Percentiles rank a stretch among this genome's conserved stretches.
These are phyloP conservation scores for Laodelphax striatellus DNA, from an alignment of 1,140 invertebrate species.

Conservation along the genomic window DNA sequence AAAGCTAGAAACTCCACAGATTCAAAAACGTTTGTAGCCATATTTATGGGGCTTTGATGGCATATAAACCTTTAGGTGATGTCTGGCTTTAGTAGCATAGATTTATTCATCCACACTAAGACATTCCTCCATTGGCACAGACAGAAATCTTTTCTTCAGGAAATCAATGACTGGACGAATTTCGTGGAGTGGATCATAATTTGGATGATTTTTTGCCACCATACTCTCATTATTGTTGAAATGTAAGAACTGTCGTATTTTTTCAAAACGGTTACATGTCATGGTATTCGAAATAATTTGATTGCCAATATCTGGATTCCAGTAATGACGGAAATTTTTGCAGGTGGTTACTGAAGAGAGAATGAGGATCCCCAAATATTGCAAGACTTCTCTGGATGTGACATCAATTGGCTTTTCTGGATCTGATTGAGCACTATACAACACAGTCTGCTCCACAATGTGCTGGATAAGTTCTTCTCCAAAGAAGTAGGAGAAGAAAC, in stretches of 20 bases:
- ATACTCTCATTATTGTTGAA: constrained; percentile 14
- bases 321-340: constrained; percentile 26
- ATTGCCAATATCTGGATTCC: constrained; percentile 17
- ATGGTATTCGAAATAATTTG: constrained; percentile 10
- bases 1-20: constrained; percentile 16
- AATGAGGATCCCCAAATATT: constrained; percentile 26
- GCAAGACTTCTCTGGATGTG: constrained; percentile 19
- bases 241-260: constrained; percentile 9
- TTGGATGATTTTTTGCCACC: background rate
- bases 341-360: constrained; percentile 26
- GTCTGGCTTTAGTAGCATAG: constrained; percentile 6
- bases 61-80: constrained; percentile 20
- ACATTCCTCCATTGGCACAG: constrained; percentile 7
- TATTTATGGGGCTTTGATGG: constrained; percentile 22
- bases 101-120: constrained; percentile 13
- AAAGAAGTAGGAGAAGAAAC: constrained; percentile 23
- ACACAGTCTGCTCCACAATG: background rate
- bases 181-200: constrained; percentile 10
- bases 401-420: constrained; percentile 17
- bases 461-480: constrained; percentile 19
- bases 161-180: constrained; percentile 9
- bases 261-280: constrained; percentile 9
- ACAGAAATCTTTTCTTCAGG: constrained; percentile 4
- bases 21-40: constrained; percentile 19
- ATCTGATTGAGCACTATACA: constrained; percentile 4